Conservation (phyloP, 2,797 vertebrate species). For the Gallinago nigripennis region DNA sequence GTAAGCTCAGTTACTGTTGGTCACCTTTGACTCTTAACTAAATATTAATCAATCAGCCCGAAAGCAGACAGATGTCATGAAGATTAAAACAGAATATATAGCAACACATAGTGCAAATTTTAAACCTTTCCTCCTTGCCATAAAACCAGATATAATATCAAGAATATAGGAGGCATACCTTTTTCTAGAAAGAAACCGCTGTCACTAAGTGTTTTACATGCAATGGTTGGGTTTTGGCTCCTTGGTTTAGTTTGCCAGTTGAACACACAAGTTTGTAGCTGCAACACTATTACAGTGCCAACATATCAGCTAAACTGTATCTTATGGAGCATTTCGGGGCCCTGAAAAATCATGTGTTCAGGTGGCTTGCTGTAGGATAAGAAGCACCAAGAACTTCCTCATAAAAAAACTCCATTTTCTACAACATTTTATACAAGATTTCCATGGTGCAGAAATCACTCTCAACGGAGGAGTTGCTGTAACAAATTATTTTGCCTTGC, state of each 20-base stretch:
- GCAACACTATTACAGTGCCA: conserved; percentile 14
- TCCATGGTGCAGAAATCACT: conserved; percentile 40
- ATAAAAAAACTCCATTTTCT: conserved; percentile 15
- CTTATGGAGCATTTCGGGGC: conserved; percentile 5
- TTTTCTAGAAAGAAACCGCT: background rate
- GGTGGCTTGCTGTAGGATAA: conserved; percentile 1
- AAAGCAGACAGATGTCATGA: background rate
- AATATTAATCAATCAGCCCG: background rate
- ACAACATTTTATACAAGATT: conserved; percentile 35
- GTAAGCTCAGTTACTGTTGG: background rate
- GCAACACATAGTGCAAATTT: background rate
- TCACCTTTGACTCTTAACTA: background rate
- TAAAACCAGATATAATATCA: background rate
- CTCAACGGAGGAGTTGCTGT: conserved; percentile 7
- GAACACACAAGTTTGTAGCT: conserved; percentile 29
- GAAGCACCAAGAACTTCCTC: conserved; percentile 9
- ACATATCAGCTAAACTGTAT: conserved; percentile 5
- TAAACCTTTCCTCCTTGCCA: background rate
- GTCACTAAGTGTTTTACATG: background rate
- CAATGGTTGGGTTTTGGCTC: background rate
- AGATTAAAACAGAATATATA: background rate
- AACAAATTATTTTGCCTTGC: conserved; percentile 26
- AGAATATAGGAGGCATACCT: background rate
- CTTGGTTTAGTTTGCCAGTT: conserved; percentile 14
- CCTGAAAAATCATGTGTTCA: background rate